These are phyloP conservation scores for Oreonectes daqikongensis DNA, from an alignment of 2,797 vertebrate species.

Conservation along the genomic window DNA sequence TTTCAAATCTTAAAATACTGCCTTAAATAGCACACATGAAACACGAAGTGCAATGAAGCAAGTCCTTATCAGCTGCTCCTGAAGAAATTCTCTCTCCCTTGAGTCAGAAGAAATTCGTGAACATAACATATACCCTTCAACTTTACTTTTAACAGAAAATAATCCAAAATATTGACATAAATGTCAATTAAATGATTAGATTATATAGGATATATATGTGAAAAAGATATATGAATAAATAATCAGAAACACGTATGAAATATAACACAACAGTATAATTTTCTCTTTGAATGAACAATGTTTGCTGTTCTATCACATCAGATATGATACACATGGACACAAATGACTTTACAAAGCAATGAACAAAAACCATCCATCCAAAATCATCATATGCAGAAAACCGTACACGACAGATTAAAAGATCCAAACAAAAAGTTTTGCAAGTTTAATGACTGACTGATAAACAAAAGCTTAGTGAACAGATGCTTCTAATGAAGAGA, in stretches of 20 bases:
- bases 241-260: too few relatives aligned
- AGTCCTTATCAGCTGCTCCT: not conserved
- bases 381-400: not conserved
- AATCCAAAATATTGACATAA: too few relatives aligned
- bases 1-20: not conserved
- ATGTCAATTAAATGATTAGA: not conserved
- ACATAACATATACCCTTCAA: not conserved
- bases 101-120: not conserved
- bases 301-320: too few relatives aligned
- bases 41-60: not conserved
- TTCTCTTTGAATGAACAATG: too few relatives aligned
- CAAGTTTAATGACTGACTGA: not conserved
- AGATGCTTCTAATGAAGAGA: constrained; percentile 12
- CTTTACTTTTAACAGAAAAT: too few relatives aligned
- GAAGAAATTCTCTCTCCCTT: not conserved
- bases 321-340: too few relatives aligned
- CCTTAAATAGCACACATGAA: not conserved
- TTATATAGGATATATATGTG: not conserved
- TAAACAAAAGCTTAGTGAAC: not conserved
- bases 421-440: not conserved
- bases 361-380: too few relatives aligned
- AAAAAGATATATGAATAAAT: too few relatives aligned
- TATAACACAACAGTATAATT: too few relatives aligned
- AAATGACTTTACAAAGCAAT: too few relatives aligned
- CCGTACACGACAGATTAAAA: not conserved